Percentiles rank a stretch among this genome's conserved stretches.
Conservation (phyloP, 2,888 invertebrate species). For the Muscina levida region DNA sequence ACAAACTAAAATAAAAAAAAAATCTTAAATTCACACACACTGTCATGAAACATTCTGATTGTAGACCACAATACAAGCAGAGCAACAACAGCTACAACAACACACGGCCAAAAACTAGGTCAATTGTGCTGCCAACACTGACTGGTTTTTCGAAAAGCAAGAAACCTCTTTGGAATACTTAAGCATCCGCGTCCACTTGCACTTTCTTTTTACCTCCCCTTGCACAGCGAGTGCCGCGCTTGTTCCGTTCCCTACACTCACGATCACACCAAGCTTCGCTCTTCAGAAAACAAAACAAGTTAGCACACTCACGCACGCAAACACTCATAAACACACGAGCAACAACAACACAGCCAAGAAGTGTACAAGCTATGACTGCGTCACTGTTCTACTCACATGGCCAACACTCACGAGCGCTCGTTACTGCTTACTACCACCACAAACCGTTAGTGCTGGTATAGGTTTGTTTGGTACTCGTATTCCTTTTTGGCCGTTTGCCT, state of each 20-base stretch:
- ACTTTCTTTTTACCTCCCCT: conserved; percentile 75
- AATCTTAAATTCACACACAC: conserved; percentile 45
- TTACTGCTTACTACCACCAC: background rate
- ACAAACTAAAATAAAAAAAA: conserved; percentile 47
- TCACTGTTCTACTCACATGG: conserved; percentile 50
- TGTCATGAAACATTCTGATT: conserved; percentile 77
- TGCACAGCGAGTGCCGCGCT: conserved; percentile 61
- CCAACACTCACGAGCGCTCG: background rate
- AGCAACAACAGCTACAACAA: conserved; percentile 34
- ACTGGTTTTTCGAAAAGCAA: conserved; percentile 66
- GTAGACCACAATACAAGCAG: conserved; percentile 62
- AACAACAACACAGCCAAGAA: background rate
- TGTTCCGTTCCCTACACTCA: too few relatives aligned
- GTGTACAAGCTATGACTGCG: conserved; percentile 35
- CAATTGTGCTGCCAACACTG: conserved; percentile 61
- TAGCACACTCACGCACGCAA: conserved; percentile 16
- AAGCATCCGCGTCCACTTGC: conserved; percentile 78
- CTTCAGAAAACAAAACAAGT: conserved; percentile 29
- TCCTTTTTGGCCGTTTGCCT: conserved; percentile 24
- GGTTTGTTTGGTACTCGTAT: conserved; percentile 5
- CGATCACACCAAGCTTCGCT: too few relatives aligned
- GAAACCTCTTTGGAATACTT: conserved; percentile 74
- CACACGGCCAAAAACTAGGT: conserved; percentile 55
- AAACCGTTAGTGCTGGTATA: background rate
- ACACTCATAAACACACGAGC: conserved; percentile 3